These are phyloP conservation scores for Megaptera novaeangliae DNA, from an alignment of 2,113 vertebrate species.

Conservation along the genomic window DNA sequence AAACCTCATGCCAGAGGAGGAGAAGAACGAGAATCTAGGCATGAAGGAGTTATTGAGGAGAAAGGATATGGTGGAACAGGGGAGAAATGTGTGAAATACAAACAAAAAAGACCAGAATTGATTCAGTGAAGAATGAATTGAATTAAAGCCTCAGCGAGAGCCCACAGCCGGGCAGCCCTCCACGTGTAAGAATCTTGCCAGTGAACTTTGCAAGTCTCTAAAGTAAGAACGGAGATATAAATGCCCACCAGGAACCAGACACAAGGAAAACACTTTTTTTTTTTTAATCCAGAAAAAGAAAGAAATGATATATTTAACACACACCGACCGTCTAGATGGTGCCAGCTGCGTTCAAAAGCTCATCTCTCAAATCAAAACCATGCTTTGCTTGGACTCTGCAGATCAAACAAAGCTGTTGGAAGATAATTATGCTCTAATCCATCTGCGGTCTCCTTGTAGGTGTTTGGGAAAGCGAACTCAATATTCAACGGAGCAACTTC, in stretches of 20 bases:
- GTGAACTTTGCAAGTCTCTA: conserved; percentile 18
- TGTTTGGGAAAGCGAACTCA: background rate
- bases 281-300: conserved; percentile 46
- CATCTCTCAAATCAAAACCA: conserved; percentile 66
- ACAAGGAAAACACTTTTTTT: conserved; percentile 44
- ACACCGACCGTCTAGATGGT: background rate
- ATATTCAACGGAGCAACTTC: background rate
- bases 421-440: conserved; percentile 28
- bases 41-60: background rate
- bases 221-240: conserved; percentile 27
- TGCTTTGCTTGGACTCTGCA: conserved; percentile 45
- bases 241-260: conserved; percentile 60
- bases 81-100: conserved; percentile 43
- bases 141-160: background rate
- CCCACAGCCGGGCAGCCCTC: background rate
- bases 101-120: conserved; percentile 27
- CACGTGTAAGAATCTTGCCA: background rate
- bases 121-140: background rate
- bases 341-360: conserved; percentile 61
- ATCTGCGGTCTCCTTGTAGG: background rate
- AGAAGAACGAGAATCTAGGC: background rate
- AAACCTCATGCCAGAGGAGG: background rate
- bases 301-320: conserved; percentile 44
- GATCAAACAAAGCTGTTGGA: conserved; percentile 67
- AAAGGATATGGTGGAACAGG: background rate